Base-by-base conservation (phyloP, 2,888 invertebrate species). In the Furcula furcula region DNA sequence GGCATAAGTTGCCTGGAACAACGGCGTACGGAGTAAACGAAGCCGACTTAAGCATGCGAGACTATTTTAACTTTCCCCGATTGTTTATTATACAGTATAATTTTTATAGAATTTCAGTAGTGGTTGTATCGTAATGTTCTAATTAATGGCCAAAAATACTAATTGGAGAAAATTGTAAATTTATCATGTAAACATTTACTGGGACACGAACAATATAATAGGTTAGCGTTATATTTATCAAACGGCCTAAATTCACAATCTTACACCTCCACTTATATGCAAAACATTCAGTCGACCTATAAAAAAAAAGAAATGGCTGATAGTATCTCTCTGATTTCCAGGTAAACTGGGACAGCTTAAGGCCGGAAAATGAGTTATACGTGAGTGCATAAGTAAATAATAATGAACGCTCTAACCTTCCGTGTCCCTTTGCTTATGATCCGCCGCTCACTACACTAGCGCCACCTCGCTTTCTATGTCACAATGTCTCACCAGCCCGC, bases 291-390 rank as follows among this genome's bases (percentile, higher is more conserved):
- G 77, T 80, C 82, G 69, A 61, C 66, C 64, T 58, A 66, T 57
- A 53, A 69, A 66, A 60, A 65, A 59, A 55, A 52, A 59, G 47
- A 57, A 65, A 59, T 60, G 78, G 68, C 80, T 83, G 80, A 78
- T 70, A 69, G 66, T 58, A 56, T 65, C 75, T 76, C 74, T 83
- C 76, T 76, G 76, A 79, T 81, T 87, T 87, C 79, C 87, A 88
- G 88, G 87, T 88, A 77, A 88, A 88, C 84, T 88, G 88, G 88
- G 88, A 88, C 80, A 88, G 84, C 85, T 80, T 88, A 85, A 87
- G 88, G 86, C 87, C 85, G 83, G 88, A 88, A 77, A 88, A 85
- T 78, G 88, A 88, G 72, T 77, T 87, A 84, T 88, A 87, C 77
- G 88, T 88, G 83, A 88, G 88, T 87, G 76, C 66, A 65, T 58